Conservation (phyloP, 2,113 vertebrate genomes). For the Mugil cephalus region DNA sequence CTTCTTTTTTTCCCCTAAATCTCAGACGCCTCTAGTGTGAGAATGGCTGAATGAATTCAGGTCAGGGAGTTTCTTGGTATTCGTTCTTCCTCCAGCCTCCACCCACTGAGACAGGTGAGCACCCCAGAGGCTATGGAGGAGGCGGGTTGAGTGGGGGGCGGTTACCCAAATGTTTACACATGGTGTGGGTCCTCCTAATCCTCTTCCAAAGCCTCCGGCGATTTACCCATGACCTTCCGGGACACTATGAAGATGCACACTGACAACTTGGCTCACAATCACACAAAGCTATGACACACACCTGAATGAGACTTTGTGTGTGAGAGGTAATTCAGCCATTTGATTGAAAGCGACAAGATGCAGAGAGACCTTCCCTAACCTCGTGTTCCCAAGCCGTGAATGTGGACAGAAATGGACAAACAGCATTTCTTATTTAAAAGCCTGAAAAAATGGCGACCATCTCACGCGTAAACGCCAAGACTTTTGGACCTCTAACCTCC, state of each 20-base stretch:
- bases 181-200: constrained; percentile 74
- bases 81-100: constrained; percentile 35
- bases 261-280: constrained; percentile 60
- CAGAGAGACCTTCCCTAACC: constrained; percentile 42
- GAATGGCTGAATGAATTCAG: constrained; percentile 43
- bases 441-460: constrained; percentile 69
- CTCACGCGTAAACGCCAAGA: constrained; percentile 71
- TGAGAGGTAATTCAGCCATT: constrained; percentile 7
- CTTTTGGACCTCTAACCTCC: constrained; percentile 64
- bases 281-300: constrained; percentile 45
- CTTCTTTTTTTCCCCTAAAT: constrained; percentile 25
- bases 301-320: constrained; percentile 43
- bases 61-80: constrained; percentile 57
- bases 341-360: constrained; percentile 54
- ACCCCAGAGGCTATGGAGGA: constrained; percentile 64
- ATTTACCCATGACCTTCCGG: constrained; percentile 53
- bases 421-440: constrained; percentile 55
- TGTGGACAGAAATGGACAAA: constrained; percentile 53
- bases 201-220: constrained; percentile 61
- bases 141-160: not conserved
- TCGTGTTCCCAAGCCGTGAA: constrained; percentile 27
- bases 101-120: constrained; percentile 67
- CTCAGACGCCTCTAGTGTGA: constrained; percentile 29
- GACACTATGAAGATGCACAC: constrained; percentile 61
- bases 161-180: constrained; percentile 75